These are phyloP conservation scores for Panthera uncia DNA, from an alignment of 2,113 vertebrate genomes.

Conservation along the genomic window DNA sequence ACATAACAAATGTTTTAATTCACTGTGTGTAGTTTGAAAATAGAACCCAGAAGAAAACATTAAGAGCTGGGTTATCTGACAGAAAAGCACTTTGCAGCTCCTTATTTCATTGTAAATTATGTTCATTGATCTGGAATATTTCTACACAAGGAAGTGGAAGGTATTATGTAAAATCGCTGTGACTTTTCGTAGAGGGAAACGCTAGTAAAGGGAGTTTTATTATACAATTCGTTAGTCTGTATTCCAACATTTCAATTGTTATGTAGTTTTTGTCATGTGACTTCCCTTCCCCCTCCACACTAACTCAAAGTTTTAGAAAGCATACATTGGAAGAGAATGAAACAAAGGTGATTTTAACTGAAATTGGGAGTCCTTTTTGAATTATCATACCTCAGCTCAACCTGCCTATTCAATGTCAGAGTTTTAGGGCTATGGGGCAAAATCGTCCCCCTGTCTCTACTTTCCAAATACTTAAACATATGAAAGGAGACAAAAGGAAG, in stretches of 20 bases:
- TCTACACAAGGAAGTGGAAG: background rate
- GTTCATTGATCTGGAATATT: background rate
- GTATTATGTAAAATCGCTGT: background rate
- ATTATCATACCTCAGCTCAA: background rate
- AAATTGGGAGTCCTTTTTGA: background rate
- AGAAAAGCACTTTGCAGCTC: background rate
- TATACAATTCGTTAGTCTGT: background rate
- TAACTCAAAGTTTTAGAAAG: background rate
- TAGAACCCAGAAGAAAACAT: background rate
- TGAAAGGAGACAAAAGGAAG: background rate
- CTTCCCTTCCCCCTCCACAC: background rate
- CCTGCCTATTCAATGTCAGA: background rate
- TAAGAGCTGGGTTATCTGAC: background rate
- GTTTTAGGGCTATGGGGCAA: background rate
- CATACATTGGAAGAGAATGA: background rate
- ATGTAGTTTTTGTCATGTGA: background rate
- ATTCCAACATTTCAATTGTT: background rate
- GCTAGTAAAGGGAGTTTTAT: background rate
- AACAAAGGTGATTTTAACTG: background rate
- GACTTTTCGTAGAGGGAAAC: background rate
- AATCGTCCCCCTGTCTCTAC: background rate
- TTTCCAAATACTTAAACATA: background rate
- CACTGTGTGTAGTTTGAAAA: background rate
- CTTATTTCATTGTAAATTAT: background rate
- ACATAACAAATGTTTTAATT: background rate